phyloP scores from a whole-genome alignment of 2,113 vertebrate species.

The Anseranas semipalmata region DNA sequence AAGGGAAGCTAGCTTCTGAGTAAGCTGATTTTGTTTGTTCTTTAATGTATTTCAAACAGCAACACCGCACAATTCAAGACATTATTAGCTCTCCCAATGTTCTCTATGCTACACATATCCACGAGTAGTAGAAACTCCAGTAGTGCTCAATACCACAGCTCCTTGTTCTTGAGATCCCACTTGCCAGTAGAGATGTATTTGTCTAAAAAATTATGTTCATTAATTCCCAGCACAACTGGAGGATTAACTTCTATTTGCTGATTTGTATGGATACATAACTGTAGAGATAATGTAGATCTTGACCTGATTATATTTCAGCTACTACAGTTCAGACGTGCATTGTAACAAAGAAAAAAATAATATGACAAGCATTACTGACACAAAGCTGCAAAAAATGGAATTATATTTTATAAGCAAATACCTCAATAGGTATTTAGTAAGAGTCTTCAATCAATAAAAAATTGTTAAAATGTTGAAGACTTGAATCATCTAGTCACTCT shows the following conservation, averaged over 20 bases:
- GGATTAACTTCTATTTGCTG: slow-evolving; percentile 9
- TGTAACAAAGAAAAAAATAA: not conserved
- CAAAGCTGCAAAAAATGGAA: not conserved
- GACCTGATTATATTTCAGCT: not conserved
- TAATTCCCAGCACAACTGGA: not conserved
- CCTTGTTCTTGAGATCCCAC: not conserved
- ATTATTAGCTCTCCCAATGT: rapidly evolving
- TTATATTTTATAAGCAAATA: not conserved
- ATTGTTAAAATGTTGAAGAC: not conserved
- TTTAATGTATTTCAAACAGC: not conserved
- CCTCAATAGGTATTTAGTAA: not conserved
- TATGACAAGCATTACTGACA: not conserved
- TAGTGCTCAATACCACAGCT: not conserved
- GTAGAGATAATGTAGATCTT: not conserved
- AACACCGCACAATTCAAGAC: not conserved
- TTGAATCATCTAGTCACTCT: not conserved
- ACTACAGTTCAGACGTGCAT: not conserved
- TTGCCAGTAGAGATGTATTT: not conserved
- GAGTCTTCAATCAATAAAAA: not conserved
- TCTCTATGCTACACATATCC: not conserved
- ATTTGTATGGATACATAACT: not conserved
- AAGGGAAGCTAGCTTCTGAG: not conserved
- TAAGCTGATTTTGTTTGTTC: not conserved
- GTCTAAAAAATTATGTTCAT: not conserved
- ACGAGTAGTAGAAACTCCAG: not conserved